phyloP scores from a whole-genome alignment of 2,797 vertebrate species.

The Eupleurogrammus muticus region DNA sequence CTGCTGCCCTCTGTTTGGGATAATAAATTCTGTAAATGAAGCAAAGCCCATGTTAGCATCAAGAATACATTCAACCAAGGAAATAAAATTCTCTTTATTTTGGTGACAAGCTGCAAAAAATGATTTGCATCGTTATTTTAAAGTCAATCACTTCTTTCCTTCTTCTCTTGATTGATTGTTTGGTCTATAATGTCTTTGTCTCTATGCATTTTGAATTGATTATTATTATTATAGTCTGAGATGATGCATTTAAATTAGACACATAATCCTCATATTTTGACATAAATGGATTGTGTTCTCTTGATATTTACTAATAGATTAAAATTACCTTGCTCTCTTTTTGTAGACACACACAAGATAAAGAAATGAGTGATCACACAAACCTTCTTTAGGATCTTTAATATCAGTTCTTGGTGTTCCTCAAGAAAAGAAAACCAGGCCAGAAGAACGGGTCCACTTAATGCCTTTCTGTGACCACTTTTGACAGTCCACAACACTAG shows the following conservation, averaged over 20 bases:
- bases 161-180: no score
- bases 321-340: neutral
- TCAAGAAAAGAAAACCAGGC: slow-evolving; percentile 84
- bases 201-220: no score
- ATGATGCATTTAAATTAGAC: no score
- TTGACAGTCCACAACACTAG: slow-evolving; percentile 84
- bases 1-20: slow-evolving; percentile 44
- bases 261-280: no score
- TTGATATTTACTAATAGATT: no score
- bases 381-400: slow-evolving; percentile 78
- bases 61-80: neutral
- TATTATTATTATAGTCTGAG: no score
- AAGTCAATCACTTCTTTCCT: no score
- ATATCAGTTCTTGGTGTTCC: slow-evolving; percentile 79
- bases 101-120: neutral
- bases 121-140: no score
- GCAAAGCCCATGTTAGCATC: neutral
- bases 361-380: slow-evolving; percentile 38
- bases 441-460: slow-evolving; percentile 72
- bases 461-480: slow-evolving; percentile 56
- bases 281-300: no score
- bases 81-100: neutral
- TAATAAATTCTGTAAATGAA: slow-evolving; percentile 28
- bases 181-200: no score
- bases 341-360: neutral